A percentile compares a stretch with the other conserved stretches of the same genome.
Evolutionary conservation across 1,140 invertebrate genomes (phyloP).

Genomic region (Drosophila parabipectinata): DNA sequence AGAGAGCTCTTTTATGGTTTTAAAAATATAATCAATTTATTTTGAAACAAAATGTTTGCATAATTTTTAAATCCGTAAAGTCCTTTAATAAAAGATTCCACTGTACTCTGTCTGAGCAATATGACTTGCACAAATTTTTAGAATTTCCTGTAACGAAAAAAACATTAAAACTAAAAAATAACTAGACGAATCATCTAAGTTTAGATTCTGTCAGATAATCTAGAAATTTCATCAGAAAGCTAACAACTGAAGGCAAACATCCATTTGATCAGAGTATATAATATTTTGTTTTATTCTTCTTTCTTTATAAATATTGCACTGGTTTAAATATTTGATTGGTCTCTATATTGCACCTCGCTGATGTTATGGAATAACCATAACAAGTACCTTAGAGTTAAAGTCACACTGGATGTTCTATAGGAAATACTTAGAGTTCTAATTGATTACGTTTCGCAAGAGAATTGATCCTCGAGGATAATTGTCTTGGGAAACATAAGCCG

Average conservation of each 20-base stretch:
- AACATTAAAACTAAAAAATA: not conserved
- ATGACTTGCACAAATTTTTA: slow-evolving; percentile 13
- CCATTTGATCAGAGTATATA: slow-evolving; percentile 4
- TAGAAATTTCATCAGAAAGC: not conserved
- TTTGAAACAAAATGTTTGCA: not conserved
- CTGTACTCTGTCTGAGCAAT: slow-evolving; percentile 5
- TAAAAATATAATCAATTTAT: not conserved
- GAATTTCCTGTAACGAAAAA: slow-evolving; percentile 1
- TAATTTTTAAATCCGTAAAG: not conserved
- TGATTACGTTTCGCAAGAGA: slow-evolving; percentile 80
- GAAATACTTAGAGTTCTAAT: slow-evolving; percentile 29
- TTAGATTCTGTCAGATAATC: slow-evolving; percentile 2
- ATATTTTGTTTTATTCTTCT: slow-evolving; percentile 44
- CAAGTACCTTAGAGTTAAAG: slow-evolving; percentile 49
- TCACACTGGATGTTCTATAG: slow-evolving; percentile 45
- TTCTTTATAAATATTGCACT: slow-evolving; percentile 74
- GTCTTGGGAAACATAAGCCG: slow-evolving; percentile 80
- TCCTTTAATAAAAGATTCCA: not conserved
- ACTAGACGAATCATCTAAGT: not conserved
- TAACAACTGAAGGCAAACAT: not conserved
- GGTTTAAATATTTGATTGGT: slow-evolving; percentile 53
- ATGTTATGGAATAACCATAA: slow-evolving; percentile 3
- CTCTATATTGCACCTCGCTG: slow-evolving; percentile 65
- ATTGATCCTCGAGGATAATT: slow-evolving; percentile 47
- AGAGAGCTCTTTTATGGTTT: not conserved